Evolutionary conservation across 2,113 vertebrate species (phyloP).

Genomic region (Acanthochromis polyacanthus): DNA sequence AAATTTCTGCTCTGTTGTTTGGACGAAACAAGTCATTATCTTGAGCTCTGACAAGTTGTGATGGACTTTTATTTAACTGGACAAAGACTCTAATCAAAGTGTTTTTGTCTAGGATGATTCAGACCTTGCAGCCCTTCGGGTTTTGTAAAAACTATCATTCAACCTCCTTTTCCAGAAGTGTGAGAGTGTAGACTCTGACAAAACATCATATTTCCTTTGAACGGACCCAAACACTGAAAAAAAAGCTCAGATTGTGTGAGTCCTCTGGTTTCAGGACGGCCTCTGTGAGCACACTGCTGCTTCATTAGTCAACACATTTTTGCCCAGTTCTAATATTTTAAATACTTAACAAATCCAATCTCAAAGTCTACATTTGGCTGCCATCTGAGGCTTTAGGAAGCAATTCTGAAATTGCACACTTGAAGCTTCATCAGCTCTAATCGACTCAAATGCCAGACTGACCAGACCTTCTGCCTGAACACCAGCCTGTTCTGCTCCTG

Average conservation of each 20-base stretch:
- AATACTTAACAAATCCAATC: constrained; percentile 39
- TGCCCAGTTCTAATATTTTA: not conserved
- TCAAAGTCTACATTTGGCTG: constrained; percentile 18
- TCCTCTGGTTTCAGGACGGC: not conserved
- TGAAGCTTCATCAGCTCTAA: constrained; percentile 61
- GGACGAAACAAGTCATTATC: not conserved
- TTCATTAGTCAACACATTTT: constrained; percentile 1
- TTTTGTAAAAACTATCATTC: too few relatives aligned
- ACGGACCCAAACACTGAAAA: not conserved
- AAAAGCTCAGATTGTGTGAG: not conserved
- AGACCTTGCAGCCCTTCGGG: too few relatives aligned
- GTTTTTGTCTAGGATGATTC: too few relatives aligned
- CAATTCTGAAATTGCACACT: constrained; percentile 19
- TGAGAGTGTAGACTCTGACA: not conserved
- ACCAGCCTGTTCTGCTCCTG: constrained; percentile 20
- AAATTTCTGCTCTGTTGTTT: not conserved
- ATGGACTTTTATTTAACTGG: too few relatives aligned
- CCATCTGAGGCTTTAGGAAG: constrained; percentile 29
- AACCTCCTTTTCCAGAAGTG: not conserved
- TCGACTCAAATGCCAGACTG: constrained; percentile 55
- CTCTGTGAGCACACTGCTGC: not conserved
- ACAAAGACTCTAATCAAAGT: too few relatives aligned
- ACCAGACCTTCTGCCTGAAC: constrained; percentile 47
- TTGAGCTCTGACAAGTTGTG: too few relatives aligned
- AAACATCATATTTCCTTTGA: not conserved